Evolutionary conservation across 2,888 invertebrate species (phyloP), one percentile per base, ranked within the genome.

Genomic region (Eupeodes luniger): DNA sequence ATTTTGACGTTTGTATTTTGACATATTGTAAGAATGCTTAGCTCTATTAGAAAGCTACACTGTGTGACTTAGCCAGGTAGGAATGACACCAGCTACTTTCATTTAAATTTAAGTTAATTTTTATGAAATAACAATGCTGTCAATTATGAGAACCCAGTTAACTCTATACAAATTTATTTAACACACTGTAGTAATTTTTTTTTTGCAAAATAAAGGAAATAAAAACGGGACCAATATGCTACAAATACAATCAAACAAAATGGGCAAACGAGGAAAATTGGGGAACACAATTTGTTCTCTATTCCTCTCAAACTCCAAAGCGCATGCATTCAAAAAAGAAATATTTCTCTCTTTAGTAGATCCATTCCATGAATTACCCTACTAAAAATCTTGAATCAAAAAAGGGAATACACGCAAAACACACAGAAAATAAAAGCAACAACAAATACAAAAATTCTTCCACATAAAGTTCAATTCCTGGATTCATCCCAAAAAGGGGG

Each of bases 381-480:
- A 81, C 49, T 55, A 70, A 40, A 40, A 81, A 78, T 69, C n/a
- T 44, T 44, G 75, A 82, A n/a, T 53, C 47, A 11, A 44, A 80
- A 79, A 79, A 27, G 61, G 34, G 53, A 67, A 5, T 12, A 62
- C 19, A 36, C 34, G 47, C 4, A 44, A 55, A n/a, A 36, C 12
- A 16, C 51, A 49, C 44, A 19, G 19, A 19, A 12, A 74, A 51
- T 19, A 12, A 14, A 40, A 59, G 36, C 1, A 11, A 47, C 40
- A 34, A 62, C 16, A 66, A 44, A 53, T 36, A 62, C 44, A 4
- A 69, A 78, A 82, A 86, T 79, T 79, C 78, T 82, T 86, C 76
- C 53, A 86, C 86, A 86, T 51, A 75, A 79, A 77, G 67, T 72
- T 76, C 53, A 80, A 66, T 80, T 87, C 86, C 80, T 83, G 59